Conservation (phyloP, 2,888 invertebrate species). For the Agapostemon virescens region DNA sequence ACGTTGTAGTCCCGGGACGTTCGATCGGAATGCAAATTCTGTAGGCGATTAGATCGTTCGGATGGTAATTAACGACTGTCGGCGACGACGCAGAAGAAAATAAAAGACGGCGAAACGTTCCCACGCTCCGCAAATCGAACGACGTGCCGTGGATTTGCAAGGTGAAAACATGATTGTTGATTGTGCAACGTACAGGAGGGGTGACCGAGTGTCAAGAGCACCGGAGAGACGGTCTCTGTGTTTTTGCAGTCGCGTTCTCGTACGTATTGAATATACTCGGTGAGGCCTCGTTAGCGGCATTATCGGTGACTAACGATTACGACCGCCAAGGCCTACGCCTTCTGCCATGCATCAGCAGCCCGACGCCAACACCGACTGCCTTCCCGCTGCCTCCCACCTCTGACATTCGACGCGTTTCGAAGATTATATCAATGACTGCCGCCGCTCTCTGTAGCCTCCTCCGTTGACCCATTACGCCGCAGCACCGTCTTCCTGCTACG, state of each 20-base stretch:
- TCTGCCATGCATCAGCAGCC: conserved; percentile 46
- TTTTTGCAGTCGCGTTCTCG: conserved; percentile 11
- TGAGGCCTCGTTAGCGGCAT: conserved; percentile 70
- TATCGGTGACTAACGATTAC: conserved; percentile 72
- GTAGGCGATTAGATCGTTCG: conserved; percentile 29
- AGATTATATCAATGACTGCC: conserved; percentile 18
- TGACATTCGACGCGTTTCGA: background rate
- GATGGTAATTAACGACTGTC: conserved; percentile 24
- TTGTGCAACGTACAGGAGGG: conserved; percentile 66
- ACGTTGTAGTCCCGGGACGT: background rate
- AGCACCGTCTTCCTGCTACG: background rate
- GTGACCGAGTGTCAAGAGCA: conserved; percentile 71
- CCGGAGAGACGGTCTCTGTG: conserved; percentile 37
- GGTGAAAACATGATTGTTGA: conserved; percentile 47
- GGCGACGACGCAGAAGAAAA: background rate
- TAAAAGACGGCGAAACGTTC: conserved; percentile 27
- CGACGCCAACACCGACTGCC: background rate
- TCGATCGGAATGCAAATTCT: conserved; percentile 6
- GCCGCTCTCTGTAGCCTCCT: background rate
- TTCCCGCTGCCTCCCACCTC: background rate
- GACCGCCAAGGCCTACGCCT: conserved; percentile 67
- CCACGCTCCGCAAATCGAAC: conserved; percentile 36
- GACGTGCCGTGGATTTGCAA: conserved; percentile 15
- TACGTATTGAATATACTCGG: conserved; percentile 45
- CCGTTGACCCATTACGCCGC: conserved; percentile 4